Percentiles rank a stretch among this genome's conserved stretches.
These are phyloP conservation scores for Aegithalos caudatus DNA, from an alignment of 2,113 vertebrate species.

Conservation along the genomic window DNA sequence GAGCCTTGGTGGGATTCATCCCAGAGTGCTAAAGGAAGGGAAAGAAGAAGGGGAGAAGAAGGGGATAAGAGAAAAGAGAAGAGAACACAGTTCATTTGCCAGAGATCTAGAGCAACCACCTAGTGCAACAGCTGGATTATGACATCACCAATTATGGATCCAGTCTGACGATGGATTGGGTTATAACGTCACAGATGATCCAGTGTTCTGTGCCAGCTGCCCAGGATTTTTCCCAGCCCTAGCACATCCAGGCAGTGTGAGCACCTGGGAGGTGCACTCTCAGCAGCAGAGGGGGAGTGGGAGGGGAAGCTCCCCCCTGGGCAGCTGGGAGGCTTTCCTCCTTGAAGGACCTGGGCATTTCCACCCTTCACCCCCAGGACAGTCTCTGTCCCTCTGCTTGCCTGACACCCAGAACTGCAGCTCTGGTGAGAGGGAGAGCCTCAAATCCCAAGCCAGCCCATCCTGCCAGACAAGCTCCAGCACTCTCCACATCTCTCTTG, in stretches of 20 bases:
- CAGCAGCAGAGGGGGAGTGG: neutral
- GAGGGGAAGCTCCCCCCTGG: neutral
- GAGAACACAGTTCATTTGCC: neutral
- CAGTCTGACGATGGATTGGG: neutral
- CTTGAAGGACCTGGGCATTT: neutral
- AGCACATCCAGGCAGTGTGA: neutral
- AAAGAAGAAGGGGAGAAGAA: neutral
- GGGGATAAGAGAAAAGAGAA: too few species aligned
- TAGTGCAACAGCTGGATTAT: neutral
- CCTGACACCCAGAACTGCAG: too few species aligned
- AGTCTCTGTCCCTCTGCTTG: neutral
- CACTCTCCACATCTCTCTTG: neutral
- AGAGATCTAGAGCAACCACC: neutral
- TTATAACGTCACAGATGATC: neutral
- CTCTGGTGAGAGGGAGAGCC: neutral
- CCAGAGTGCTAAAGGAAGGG: accelerated
- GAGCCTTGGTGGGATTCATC: neutral
- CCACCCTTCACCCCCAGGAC: neutral
- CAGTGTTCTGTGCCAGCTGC: neutral
- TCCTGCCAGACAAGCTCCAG: neutral
- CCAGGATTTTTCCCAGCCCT: neutral
- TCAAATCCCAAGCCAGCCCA: neutral
- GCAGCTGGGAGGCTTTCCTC: neutral
- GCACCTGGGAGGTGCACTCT: neutral
- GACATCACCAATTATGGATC: neutral